Evolutionary conservation across 2,797 vertebrate genomes (phyloP).

Genomic region (Aplochiton taeniatus): DNA sequence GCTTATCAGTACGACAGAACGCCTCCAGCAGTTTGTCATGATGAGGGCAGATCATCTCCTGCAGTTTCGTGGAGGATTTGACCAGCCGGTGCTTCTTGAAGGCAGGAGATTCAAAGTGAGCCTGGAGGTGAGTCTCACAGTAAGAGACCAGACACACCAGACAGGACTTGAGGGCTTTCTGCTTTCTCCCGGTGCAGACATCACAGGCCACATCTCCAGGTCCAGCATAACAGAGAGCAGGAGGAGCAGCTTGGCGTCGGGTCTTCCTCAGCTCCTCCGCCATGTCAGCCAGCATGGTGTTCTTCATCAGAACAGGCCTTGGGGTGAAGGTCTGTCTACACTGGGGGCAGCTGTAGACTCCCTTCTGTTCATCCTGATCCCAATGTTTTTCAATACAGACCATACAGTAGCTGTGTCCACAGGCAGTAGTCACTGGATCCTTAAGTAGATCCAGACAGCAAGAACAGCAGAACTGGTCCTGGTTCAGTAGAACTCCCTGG

Average conservation of each 20-base stretch:
- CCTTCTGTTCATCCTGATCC: slow-evolving; percentile 2
- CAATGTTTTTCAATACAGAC: slow-evolving; percentile 55
- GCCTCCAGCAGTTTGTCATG: slow-evolving; percentile 81
- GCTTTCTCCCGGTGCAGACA: slow-evolving; percentile 81
- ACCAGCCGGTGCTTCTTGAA: slow-evolving; percentile 78
- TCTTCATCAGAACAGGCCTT: slow-evolving; percentile 54
- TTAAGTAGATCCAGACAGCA: slow-evolving; percentile 59
- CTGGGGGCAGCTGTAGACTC: slow-evolving; percentile 51
- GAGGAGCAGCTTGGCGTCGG: slow-evolving; percentile 6
- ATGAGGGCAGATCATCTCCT: slow-evolving; percentile 78
- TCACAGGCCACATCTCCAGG: slow-evolving; percentile 78
- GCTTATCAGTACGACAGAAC: slow-evolving; percentile 53
- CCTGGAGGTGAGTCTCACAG: slow-evolving; percentile 80
- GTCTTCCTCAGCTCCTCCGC: slow-evolving; percentile 39
- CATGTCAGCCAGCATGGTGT: slow-evolving; percentile 50
- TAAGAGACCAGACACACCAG: slow-evolving; percentile 82
- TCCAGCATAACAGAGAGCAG: background rate
- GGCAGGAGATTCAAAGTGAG: slow-evolving; percentile 72
- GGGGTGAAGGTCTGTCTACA: slow-evolving; percentile 50
- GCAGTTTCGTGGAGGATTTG: slow-evolving; percentile 79
- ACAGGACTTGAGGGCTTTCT: slow-evolving; percentile 81
- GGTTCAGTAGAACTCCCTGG: slow-evolving; percentile 16
- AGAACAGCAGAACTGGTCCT: slow-evolving; percentile 56
- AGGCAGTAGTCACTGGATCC: slow-evolving; percentile 50
- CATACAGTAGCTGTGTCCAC: slow-evolving; percentile 66